phyloP scores from a whole-genome alignment of 2,113 vertebrate species.

The Ictidomys tridecemlineatus region DNA sequence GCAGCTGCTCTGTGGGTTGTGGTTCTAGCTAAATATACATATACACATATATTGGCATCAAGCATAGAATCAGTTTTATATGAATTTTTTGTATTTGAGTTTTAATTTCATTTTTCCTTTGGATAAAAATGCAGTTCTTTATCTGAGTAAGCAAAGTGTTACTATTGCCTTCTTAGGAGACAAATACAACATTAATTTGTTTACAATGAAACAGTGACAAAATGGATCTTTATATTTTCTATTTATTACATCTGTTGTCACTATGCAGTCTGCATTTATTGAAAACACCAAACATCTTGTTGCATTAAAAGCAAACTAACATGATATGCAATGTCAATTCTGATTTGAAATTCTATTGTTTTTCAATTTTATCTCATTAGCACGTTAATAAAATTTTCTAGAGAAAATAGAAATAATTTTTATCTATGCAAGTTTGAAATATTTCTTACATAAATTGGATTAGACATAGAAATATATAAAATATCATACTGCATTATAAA shows the following conservation, averaged over 20 bases:
- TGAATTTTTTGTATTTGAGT: constrained; percentile 43
- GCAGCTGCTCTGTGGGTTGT: background rate
- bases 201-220: constrained; percentile 65
- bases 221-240: constrained; percentile 70
- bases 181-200: constrained; percentile 62
- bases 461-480: constrained; percentile 60
- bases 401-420: constrained; percentile 63
- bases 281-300: constrained; percentile 63
- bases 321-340: constrained; percentile 54
- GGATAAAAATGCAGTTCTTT: constrained; percentile 44
- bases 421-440: constrained; percentile 24
- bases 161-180: constrained; percentile 43
- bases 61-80: background rate
- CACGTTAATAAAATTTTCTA: constrained; percentile 43
- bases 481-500: constrained; percentile 44
- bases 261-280: constrained; percentile 42
- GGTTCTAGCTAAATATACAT: background rate
- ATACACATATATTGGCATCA: constrained; percentile 12
- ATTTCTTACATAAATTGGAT: constrained; percentile 61
- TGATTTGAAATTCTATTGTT: constrained; percentile 63
- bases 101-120: constrained; percentile 71
- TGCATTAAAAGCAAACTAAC: constrained; percentile 68
- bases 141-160: constrained; percentile 13
- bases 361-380: constrained; percentile 66
- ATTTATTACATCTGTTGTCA: constrained; percentile 69